Base-by-base conservation (phyloP, 1,140 invertebrate genomes). In the Penaeus vannamei region DNA sequence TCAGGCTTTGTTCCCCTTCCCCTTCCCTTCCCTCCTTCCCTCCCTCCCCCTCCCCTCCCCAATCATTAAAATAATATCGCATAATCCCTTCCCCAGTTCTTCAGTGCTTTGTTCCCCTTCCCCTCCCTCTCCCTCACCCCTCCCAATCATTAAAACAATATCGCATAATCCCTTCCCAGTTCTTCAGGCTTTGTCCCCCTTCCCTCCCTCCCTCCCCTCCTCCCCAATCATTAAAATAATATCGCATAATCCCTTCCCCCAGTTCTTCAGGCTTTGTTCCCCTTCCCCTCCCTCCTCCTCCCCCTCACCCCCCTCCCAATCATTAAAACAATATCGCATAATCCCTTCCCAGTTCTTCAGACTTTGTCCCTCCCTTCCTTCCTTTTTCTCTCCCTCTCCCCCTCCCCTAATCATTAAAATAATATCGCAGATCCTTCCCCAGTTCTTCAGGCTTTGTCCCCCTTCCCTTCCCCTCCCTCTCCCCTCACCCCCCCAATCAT, bases 331-430 rank as follows among this genome's bases (percentile, higher is more conserved):
- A n/a, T n/a, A n/a, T n/a, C n/a, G n/a, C n/a, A n/a, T n/a, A 17
- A n/a, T 64, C 62, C 62, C 62, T 64, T 64, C 62, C 62, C 62
- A 64, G 17, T 64, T 64, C 62, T n/a, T n/a, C 62, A 19, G 17
- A 17, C 62, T n/a, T 64, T 64, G 17, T n/a, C 62, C 62, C 62
- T 64, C 62, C 62, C 62, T n/a, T n/a, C 17, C n/a, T n/a, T n/a
- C 62, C 62, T 19, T n/a, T 64, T 64, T 64, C 62, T n/a, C 62
- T n/a, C 62, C n/a, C 62, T n/a, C n/a, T n/a, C 62, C 62, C 62
- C 62, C 62, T 64, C 62, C 62, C 62, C n/a, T 17, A 64, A 64
- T 64, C 62, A 64, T 64, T n/a, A 17, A 64, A 17, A 64, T 17
- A 64, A n/a, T 19, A n/a, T 64, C n/a, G 62, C 17, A 64, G n/a